Conservation (phyloP, 2,888 invertebrate genomes). For the Margaritifera margaritifera region DNA sequence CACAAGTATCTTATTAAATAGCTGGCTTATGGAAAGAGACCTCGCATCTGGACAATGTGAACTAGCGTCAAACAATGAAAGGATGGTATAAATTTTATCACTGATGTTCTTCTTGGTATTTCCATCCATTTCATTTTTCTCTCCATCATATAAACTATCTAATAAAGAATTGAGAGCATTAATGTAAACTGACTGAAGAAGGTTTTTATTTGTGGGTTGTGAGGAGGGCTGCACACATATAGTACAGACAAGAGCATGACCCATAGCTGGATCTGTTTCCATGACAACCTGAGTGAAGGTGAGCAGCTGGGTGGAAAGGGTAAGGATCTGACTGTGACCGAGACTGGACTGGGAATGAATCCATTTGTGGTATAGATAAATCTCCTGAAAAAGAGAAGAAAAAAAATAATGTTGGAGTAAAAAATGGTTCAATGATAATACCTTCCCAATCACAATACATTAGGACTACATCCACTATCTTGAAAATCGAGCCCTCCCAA, state of each 20-base stretch:
- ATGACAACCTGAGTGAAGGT: slow-evolving; percentile 42
- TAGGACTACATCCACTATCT: too few species aligned
- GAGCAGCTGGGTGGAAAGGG: slow-evolving; percentile 35
- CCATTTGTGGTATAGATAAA: slow-evolving; percentile 54
- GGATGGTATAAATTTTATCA: slow-evolving; percentile 41
- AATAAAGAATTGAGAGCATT: slow-evolving; percentile 49
- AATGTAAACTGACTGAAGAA: slow-evolving; percentile 51
- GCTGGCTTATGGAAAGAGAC: slow-evolving; percentile 48
- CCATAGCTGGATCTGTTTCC: slow-evolving; percentile 43
- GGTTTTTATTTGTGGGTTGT: slow-evolving; percentile 43
- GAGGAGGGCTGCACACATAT: slow-evolving; percentile 27
- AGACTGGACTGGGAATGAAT: slow-evolving; percentile 14
- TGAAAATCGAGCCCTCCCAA: too few species aligned
- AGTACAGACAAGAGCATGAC: slow-evolving; percentile 42
- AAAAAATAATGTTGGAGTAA: neutral
- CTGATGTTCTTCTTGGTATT: slow-evolving; percentile 20
- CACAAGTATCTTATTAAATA: slow-evolving; percentile 52
- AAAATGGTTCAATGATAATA: too few species aligned
- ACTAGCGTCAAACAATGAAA: slow-evolving; percentile 54
- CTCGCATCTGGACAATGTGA: slow-evolving; percentile 36
- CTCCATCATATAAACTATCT: slow-evolving; percentile 34
- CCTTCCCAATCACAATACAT: too few species aligned
- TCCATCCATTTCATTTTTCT: slow-evolving; percentile 19
- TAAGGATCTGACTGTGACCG: slow-evolving; percentile 17
- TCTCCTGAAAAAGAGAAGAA: slow-evolving; percentile 50